Base-by-base conservation (phyloP, 2,797 vertebrate species). In the Sitta carolinensis region DNA sequence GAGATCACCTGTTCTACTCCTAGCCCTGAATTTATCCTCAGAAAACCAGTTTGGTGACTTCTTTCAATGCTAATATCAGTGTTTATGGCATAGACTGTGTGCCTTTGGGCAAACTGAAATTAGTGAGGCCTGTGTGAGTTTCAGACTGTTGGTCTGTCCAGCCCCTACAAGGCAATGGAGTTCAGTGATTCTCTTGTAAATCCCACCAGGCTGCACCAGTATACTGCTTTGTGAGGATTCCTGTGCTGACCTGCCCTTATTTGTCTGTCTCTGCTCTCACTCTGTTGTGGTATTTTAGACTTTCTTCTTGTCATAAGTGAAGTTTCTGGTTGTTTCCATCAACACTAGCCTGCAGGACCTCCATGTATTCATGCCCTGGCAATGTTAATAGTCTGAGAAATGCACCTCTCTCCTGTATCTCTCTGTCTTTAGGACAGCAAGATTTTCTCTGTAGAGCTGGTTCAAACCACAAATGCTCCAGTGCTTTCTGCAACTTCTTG, bases 381-480 rank as follows among this genome's bases (percentile, higher is more conserved):
- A 2, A 57, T 47, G 54, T 47, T 50, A 62, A n/a, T 5, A 38
- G 25, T 36, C 42, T 43, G 68, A 92, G 57, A 67, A 32, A 30
- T 0, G 0, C 30, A 63, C 17, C 16, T 79, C 48, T 55, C 10
- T 55, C 54, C 15, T 1, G 2, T 6, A 5, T 43, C 52, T 59
- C 59, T 69, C 42, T 13, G 2, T 8, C 25, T 72, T 73, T 47
- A 81, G 72, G 32, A 40, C 42, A 13, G 29, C 58, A 69, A 70
- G 32, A 59, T 83, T 76, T 76, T 68, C 13, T 82, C 43, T 72
- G 22, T 13, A 62, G 30, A 61, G 27, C 27, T 72, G 68, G 45
- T 32, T 81, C 51, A 85, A 63, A 68, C 36, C n/a, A 75, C 66
- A 84, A 43, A 55, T 9, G 36, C 25, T 40, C 36, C 25, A 72